Percentiles rank a stretch among this genome's conserved stretches.
Conservation (phyloP, 1,140 invertebrate species). For the Leguminivora glycinivorella region DNA sequence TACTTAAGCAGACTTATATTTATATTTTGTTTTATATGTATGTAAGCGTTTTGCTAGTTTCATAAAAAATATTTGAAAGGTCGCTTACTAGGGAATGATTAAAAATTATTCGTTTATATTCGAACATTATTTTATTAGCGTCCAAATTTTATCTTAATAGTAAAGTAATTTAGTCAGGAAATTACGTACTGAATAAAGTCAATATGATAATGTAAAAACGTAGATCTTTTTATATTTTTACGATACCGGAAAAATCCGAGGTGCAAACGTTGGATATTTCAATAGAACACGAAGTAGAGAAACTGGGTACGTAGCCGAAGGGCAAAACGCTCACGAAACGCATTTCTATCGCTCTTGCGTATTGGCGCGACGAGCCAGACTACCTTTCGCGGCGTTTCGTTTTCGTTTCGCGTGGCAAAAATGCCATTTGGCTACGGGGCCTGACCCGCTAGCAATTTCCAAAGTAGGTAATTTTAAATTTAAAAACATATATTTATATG, state of each 20-base stretch:
- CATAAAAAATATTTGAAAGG: neutral
- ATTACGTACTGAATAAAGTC: constrained; percentile 8
- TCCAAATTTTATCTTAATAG: neutral
- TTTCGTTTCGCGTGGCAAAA: no score
- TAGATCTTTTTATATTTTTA: constrained; percentile 28
- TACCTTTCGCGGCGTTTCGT: no score
- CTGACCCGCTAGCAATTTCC: neutral
- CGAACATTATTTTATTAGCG: neutral
- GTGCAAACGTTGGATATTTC: neutral
- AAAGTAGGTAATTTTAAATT: neutral
- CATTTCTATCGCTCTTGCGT: no score
- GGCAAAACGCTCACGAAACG: no score
- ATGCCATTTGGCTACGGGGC: no score
- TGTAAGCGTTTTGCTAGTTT: neutral
- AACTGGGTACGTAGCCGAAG: no score
- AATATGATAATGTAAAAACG: constrained; percentile 26
- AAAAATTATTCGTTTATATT: neutral
- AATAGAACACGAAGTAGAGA: neutral
- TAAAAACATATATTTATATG: neutral
- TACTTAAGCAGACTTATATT: neutral
- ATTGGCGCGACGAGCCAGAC: no score
- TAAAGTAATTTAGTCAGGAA: neutral
- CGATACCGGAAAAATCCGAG: neutral
- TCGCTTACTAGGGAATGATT: neutral
- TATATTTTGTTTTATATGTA: neutral